phyloP scores from a whole-genome alignment of 2,888 invertebrate genomes.

The Torymus texanus region DNA sequence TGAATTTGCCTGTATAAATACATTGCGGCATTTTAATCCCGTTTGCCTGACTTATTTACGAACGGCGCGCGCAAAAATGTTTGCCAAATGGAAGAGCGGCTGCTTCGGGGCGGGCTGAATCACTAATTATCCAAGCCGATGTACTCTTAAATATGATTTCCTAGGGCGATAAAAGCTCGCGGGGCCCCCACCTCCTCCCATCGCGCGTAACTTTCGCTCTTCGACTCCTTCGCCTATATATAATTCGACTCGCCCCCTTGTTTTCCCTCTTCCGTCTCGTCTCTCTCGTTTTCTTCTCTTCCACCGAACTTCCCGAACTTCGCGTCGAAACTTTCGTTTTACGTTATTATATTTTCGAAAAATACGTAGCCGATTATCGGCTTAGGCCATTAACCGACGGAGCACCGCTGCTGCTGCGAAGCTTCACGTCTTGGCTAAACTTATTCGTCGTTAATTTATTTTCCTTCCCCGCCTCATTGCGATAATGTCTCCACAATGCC shows the following conservation, averaged over 20 bases:
- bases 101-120: conserved; percentile 55
- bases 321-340: conserved; percentile 45
- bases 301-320: conserved; percentile 5
- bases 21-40: background rate
- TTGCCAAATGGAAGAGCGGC: conserved; percentile 18
- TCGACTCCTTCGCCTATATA: conserved; percentile 41
- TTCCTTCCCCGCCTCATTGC: too few species aligned
- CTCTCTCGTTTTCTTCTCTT: conserved; percentile 21
- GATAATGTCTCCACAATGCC: too few species aligned
- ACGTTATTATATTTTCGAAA: conserved; percentile 39
- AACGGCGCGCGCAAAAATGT: conserved; percentile 8
- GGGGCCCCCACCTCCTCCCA: background rate
- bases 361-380: conserved; percentile 22
- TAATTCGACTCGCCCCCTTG: conserved; percentile 47
- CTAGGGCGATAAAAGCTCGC: conserved; percentile 59
- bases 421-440: too few species aligned
- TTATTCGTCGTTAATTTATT: too few species aligned
- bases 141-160: conserved; percentile 65
- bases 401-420: too few species aligned
- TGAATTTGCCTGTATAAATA: background rate
- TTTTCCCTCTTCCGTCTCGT: conserved; percentile 22
- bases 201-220: conserved; percentile 42
- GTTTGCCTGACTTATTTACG: background rate
- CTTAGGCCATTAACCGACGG: conserved; percentile 16
- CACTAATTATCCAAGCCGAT: conserved; percentile 64